Evolutionary conservation across 2,888 invertebrate genomes (phyloP), one percentile per base, ranked within the genome.

Genomic region (Anticlea derivata): DNA sequence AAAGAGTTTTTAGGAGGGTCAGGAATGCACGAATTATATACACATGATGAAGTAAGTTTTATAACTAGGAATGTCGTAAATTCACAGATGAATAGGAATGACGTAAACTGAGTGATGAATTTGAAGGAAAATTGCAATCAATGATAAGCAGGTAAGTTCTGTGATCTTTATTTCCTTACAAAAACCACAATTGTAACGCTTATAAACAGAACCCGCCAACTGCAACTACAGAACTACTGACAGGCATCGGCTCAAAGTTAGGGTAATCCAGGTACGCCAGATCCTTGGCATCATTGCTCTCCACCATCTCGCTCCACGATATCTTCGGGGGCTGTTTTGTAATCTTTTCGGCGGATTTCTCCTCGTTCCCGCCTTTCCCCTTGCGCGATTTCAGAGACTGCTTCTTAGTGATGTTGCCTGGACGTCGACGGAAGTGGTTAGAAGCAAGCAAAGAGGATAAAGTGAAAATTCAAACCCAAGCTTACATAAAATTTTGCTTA

Each of bases 401-500:
- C 62, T 88, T 90, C 54, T 82, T 78, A 6, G 83, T 77, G 72
- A 87, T 80, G 70, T 80, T 88, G 80, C 89, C 89, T 88, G 75
- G 27, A 58, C 50, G 50, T 39, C 27, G 48, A 34, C 35, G 47
- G 12, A 54, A 50, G 7, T 41, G 20, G 12, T 48, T 43, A 45
- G 24, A 44, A 29, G 38, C 22, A 30, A 38, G 29, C 29, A 37
- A 24, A 2, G 20, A 7, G 30, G 23, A 30, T 22, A 11, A 23
- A 2, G 7, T 10, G 17, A 8, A 24, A 20, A 23, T 26, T 27
- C 0, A 38, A 26, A 41, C 11, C 34, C 24, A 35, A 37, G 24
- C 35, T 17, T 23, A n/a, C n/a, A 13, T 23, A 0, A 5, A 35
- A 7, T 27, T 27, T 38, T 33, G 31, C 31, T 34, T 10, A 41